Percentiles rank a stretch among this genome's conserved stretches.
These are phyloP conservation scores for Fistularia tabacaria DNA, from an alignment of 2,797 vertebrate species.

Conservation along the genomic window DNA sequence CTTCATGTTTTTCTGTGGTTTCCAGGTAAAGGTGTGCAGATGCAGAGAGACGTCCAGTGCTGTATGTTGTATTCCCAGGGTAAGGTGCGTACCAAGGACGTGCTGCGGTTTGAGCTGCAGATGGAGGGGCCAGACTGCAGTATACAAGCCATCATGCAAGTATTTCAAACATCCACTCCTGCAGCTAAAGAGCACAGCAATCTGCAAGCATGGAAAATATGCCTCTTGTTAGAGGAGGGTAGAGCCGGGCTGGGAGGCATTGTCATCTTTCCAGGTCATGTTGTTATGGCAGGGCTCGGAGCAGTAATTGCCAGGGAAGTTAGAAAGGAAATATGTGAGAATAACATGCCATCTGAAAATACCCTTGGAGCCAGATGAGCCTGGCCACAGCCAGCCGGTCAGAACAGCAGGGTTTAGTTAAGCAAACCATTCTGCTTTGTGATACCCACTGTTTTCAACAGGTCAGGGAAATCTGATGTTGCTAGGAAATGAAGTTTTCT, in stretches of 20 bases:
- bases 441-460: constrained; percentile 57
- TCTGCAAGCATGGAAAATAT: constrained; percentile 72
- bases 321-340: constrained; percentile 69
- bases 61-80: constrained; percentile 82
- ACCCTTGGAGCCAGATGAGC: constrained; percentile 58
- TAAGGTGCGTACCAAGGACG: constrained; percentile 81
- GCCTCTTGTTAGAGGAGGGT: constrained; percentile 57
- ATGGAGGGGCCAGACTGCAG: constrained; percentile 82
- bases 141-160: constrained; percentile 84
- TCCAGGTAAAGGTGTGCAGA: constrained; percentile 80
- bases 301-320: constrained; percentile 67
- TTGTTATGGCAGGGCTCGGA: constrained; percentile 64
- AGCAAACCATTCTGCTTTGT: constrained; percentile 50
- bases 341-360: constrained; percentile 64
- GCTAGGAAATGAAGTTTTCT: constrained; percentile 34
- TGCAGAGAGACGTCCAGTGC: constrained; percentile 81
- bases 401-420: constrained; percentile 66
- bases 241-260: constrained; percentile 61
- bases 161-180: constrained; percentile 76
- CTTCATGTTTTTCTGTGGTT: not conserved
- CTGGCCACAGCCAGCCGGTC: constrained; percentile 47
- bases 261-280: constrained; percentile 72
- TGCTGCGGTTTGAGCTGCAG: constrained; percentile 80
- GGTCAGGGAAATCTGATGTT: constrained; percentile 46
- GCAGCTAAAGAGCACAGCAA: constrained; percentile 57